Conservation (phyloP, 1,140 invertebrate species). For the Drosophila mojavensis region DNA sequence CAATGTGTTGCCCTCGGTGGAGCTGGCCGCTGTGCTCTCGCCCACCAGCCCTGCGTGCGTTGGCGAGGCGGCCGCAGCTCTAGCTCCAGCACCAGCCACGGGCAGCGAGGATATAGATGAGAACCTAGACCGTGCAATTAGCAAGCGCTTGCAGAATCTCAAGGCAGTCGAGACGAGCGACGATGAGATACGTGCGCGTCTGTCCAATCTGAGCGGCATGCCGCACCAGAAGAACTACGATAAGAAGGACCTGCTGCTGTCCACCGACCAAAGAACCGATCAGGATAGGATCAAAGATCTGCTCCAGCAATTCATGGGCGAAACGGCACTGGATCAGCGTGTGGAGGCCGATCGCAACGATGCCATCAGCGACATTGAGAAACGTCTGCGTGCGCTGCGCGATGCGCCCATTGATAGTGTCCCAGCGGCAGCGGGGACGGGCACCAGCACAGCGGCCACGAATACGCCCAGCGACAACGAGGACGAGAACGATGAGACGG, state of each 20-base stretch:
- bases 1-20: conserved; percentile 52
- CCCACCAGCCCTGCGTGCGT: conserved; percentile 54
- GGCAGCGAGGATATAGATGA: conserved; percentile 65
- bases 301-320: conserved; percentile 86
- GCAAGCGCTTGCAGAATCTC: conserved; percentile 86
- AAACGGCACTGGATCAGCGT: conserved; percentile 85
- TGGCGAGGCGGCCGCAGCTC: conserved; percentile 64
- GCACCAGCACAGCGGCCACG: conserved; percentile 38
- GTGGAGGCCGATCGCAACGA: conserved; percentile 84
- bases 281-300: conserved; percentile 87
- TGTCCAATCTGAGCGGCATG: conserved; percentile 86
- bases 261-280: conserved; percentile 85
- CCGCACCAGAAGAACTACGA: conserved; percentile 76
- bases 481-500: conserved; percentile 82
- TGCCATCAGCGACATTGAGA: conserved; percentile 85
- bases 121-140: conserved; percentile 84
- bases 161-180: conserved; percentile 83
- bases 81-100: neutral
- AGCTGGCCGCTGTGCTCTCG: conserved; percentile 62
- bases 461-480: conserved; percentile 83
- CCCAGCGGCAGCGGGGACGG: neutral
- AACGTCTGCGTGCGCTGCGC: conserved; percentile 82
- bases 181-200: conserved; percentile 85
- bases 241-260: conserved; percentile 70
- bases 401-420: conserved; percentile 63